A percentile compares a stretch with the other conserved stretches of the same genome.
Conservation (phyloP, 1,140 invertebrate genomes). For the Drosophila chauvacae region DNA sequence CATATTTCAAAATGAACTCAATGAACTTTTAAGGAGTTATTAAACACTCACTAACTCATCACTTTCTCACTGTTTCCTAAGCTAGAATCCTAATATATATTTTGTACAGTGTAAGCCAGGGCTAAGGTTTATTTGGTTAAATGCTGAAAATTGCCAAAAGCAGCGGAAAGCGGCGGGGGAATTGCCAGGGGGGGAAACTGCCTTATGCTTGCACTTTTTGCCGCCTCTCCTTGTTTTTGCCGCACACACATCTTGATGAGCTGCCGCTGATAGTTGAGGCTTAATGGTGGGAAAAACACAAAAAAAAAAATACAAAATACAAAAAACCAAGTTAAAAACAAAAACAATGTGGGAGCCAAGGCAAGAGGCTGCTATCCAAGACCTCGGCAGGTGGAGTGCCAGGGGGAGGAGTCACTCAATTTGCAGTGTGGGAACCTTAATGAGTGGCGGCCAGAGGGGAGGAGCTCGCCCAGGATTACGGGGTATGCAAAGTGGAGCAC, state of each 20-base stretch:
- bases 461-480: slow-evolving; percentile 9
- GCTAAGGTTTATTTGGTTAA: slow-evolving; percentile 75
- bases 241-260: slow-evolving; percentile 65
- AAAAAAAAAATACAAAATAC: slow-evolving; percentile 52
- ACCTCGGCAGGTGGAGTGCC: slow-evolving; percentile 8
- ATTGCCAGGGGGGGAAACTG: slow-evolving; percentile 1
- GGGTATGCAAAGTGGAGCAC: slow-evolving; percentile 59
- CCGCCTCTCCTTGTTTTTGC: slow-evolving; percentile 34
- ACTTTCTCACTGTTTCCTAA: background rate
- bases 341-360: slow-evolving; percentile 30
- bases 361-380: slow-evolving; percentile 17
- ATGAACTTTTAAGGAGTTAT: background rate
- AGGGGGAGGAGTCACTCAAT: slow-evolving; percentile 48
- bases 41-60: background rate
- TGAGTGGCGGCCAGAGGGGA: slow-evolving; percentile 39
- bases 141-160: slow-evolving; percentile 80
- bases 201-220: slow-evolving; percentile 64
- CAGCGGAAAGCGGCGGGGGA: slow-evolving; percentile 18
- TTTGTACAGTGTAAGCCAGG: background rate
- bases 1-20: background rate
- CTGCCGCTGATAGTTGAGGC: slow-evolving; percentile 70
- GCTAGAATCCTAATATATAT: fast-evolving
- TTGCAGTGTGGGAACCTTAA: slow-evolving; percentile 77
- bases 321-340: slow-evolving; percentile 21
- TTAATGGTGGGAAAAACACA: slow-evolving; percentile 77